phyloP scores from a whole-genome alignment of 2,797 vertebrate genomes.

The Cyclopterus lumpus region DNA sequence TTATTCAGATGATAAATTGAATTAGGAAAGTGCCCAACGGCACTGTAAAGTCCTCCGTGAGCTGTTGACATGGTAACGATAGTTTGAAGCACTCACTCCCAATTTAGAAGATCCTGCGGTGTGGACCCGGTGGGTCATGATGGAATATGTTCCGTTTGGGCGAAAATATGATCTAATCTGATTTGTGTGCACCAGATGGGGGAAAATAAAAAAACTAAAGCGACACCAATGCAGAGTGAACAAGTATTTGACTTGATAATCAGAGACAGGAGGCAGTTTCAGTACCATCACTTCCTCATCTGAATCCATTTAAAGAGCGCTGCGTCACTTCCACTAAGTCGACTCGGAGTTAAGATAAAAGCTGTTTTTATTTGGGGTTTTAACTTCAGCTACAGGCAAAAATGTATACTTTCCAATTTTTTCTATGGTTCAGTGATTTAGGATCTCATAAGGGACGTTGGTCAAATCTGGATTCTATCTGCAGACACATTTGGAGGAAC shows the following conservation, averaged over 20 bases:
- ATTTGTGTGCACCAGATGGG: not conserved
- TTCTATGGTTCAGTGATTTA: not conserved
- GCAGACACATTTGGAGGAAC: no score
- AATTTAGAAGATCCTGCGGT: not conserved
- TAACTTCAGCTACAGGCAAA: not conserved
- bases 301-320: not conserved
- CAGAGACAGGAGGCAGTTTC: conserved; percentile 11
- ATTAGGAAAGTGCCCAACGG: not conserved
- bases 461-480: not conserved
- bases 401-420: not conserved
- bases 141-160: not conserved
- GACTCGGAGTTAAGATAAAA: not conserved
- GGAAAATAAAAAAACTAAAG: not conserved
- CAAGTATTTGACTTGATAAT: not conserved
- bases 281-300: not conserved
- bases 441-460: not conserved
- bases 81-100: not conserved
- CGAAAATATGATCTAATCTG: not conserved
- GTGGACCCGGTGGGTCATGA: not conserved
- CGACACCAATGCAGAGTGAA: not conserved
- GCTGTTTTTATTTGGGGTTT: not conserved
- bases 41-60: not conserved
- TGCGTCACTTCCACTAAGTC: not conserved
- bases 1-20: not conserved
- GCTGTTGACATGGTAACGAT: not conserved